Evolutionary conservation across 2,797 vertebrate genomes (phyloP).

Genomic region (Eulemur mongoz): DNA sequence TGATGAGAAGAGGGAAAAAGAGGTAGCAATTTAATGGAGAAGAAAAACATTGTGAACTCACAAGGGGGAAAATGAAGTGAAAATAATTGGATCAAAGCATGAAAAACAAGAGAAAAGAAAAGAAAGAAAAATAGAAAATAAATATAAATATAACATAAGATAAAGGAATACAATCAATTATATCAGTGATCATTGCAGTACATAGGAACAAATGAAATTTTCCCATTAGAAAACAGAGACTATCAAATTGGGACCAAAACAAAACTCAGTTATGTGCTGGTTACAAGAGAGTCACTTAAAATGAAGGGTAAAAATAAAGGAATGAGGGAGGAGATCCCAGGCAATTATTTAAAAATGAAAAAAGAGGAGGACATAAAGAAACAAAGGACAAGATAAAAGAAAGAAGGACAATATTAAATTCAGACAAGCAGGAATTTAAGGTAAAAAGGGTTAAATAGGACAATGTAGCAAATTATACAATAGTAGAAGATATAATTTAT

Average conservation of each 20-base stretch:
- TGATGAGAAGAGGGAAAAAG: not conserved
- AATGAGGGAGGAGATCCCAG: not conserved
- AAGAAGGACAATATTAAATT: not conserved
- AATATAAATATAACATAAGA: not conserved
- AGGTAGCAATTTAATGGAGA: not conserved
- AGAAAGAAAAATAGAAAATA: not conserved
- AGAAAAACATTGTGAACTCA: not conserved
- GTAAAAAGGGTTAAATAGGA: not conserved
- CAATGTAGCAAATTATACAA: not conserved
- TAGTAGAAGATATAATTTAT: not conserved
- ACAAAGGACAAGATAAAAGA: not conserved
- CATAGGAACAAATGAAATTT: not conserved
- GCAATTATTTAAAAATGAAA: not conserved
- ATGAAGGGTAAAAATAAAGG: constrained; percentile 15
- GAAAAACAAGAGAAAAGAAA: not conserved
- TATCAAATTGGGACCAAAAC: not conserved
- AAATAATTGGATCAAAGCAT: not conserved
- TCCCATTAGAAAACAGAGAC: not conserved
- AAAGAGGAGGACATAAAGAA: not conserved
- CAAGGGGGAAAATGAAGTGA: not conserved
- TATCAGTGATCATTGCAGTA: not conserved
- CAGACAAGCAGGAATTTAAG: not conserved
- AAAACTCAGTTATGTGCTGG: not conserved
- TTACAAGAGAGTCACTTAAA: not conserved
- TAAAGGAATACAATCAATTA: not conserved